Percentiles rank a stretch among this genome's conserved stretches.
phyloP scores from a whole-genome alignment of 2,797 vertebrate genomes.

The Apogon talboti region DNA sequence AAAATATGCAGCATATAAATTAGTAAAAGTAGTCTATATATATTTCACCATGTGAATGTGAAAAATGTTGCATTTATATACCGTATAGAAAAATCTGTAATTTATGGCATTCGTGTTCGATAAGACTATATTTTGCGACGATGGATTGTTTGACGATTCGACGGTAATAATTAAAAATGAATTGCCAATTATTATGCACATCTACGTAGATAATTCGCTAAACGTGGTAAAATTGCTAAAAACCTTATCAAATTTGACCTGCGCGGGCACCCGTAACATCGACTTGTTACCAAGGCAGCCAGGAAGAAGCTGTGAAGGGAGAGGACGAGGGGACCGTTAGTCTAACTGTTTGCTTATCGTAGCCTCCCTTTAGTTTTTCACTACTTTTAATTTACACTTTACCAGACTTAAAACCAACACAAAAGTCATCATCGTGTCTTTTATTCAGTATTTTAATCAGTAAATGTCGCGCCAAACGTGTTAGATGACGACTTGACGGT shows the following conservation, averaged over 20 bases:
- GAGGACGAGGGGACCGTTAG: conserved; percentile 45
- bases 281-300: conserved; percentile 81
- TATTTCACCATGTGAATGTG: too few relatives aligned
- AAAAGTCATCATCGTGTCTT: background rate
- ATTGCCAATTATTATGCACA: too few relatives aligned
- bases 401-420: background rate
- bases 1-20: too few relatives aligned
- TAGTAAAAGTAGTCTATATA: too few relatives aligned
- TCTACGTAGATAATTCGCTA: too few relatives aligned
- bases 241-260: conserved; percentile 32
- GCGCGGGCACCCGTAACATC: conserved; percentile 61
- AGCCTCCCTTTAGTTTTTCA: background rate
- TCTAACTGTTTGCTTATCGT: conserved; percentile 28
- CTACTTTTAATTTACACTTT: background rate
- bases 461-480: background rate
- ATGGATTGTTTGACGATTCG: too few relatives aligned
- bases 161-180: too few relatives aligned
- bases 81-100: too few relatives aligned
- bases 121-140: too few relatives aligned
- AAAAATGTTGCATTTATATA: too few relatives aligned
- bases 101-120: too few relatives aligned
- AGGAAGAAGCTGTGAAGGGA: conserved; percentile 71
- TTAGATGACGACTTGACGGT: conserved; percentile 4
- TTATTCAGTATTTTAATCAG: background rate
- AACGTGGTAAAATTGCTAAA: background rate